Conservation (phyloP, 2,888 invertebrate species). For the Parapristionchus giblindavisi region DNA sequence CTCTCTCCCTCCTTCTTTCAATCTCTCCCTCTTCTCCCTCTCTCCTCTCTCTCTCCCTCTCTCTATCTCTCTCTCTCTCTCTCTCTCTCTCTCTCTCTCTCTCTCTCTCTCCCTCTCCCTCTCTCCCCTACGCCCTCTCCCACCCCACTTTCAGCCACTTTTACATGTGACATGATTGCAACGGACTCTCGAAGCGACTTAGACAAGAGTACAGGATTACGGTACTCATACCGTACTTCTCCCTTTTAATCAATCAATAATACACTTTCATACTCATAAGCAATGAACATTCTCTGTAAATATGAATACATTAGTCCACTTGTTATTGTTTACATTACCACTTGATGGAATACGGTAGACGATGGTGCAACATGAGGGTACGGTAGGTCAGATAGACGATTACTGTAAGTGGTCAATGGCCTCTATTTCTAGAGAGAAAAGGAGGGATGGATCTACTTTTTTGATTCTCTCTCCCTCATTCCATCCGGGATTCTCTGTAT, state of each 20-base stretch:
- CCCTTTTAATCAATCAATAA: neutral
- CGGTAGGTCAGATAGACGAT: no score
- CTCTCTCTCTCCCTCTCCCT: neutral
- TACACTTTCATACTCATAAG: slow-evolving; percentile 10
- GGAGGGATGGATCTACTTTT: no score
- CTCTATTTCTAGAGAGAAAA: no score
- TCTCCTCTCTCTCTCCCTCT: slow-evolving; percentile 7
- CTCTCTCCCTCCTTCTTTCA: neutral
- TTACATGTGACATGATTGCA: slow-evolving; percentile 11
- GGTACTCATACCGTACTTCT: slow-evolving; percentile 5
- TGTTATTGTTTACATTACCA: no score
- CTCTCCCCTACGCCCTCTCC: neutral
- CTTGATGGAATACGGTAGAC: no score
- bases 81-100: slow-evolving; percentile 1
- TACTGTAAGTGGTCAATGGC: no score
- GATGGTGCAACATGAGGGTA: no score
- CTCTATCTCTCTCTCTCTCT: neutral
- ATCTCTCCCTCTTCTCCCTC: neutral
- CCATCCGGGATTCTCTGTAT: slow-evolving; percentile 24
- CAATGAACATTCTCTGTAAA: no score
- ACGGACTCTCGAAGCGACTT: neutral
- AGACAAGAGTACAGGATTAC: no score
- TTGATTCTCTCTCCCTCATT: slow-evolving; percentile 13
- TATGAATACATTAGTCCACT: no score
- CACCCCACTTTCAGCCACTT: neutral